Percentiles rank a stretch among this genome's conserved stretches.
Evolutionary conservation across 2,113 vertebrate species (phyloP).

Genomic region (Psammodynastes pulverulentus): DNA sequence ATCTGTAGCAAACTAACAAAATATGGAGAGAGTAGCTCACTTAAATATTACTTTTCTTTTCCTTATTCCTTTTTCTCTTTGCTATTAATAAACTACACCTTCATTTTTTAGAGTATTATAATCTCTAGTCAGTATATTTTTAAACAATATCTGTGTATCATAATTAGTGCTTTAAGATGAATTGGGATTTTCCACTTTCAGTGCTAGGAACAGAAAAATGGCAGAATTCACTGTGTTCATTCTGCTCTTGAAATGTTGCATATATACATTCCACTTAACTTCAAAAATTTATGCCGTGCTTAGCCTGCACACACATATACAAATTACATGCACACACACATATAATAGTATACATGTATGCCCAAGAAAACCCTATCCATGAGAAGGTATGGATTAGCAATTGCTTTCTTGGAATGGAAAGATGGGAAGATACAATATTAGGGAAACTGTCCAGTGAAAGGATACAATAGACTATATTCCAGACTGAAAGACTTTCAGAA

Average conservation of each 20-base stretch:
- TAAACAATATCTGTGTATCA: neutral
- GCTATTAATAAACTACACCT: neutral
- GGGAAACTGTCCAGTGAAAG: neutral
- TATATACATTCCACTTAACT: neutral
- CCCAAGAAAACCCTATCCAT: neutral
- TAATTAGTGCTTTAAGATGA: neutral
- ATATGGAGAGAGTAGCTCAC: neutral
- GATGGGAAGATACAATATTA: neutral
- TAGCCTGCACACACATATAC: neutral
- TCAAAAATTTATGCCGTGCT: neutral
- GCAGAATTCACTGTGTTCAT: neutral
- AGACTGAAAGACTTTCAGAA: neutral
- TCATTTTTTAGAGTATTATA: neutral
- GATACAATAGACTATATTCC: neutral
- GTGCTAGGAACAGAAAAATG: neutral
- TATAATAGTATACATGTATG: neutral
- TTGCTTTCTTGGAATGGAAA: neutral
- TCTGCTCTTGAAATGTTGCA: neutral
- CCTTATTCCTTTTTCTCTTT: neutral
- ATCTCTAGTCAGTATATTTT: neutral
- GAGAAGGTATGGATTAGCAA: neutral
- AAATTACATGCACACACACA: neutral
- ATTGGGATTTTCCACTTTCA: neutral
- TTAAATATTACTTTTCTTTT: neutral
- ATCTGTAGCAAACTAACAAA: constrained; percentile 22